A percentile compares a stretch with the other conserved stretches of the same genome.
Evolutionary conservation across 37 sponge, comb jelly and placozoan genomes (phyloP).

Genomic region (Halichondria panicea): DNA sequence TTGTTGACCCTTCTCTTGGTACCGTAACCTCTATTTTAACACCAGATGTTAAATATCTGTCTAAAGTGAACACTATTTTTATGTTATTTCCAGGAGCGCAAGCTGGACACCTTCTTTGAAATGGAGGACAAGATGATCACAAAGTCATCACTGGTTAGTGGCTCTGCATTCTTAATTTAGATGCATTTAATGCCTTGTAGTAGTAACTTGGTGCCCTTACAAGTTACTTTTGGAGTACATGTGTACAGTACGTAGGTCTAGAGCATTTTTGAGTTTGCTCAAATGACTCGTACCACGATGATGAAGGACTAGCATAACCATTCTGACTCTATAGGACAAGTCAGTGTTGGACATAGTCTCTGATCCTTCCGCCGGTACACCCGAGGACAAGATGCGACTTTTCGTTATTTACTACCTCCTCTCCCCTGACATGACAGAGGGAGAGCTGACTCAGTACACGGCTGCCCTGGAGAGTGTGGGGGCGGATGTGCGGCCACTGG

Average conservation of each 20-base stretch:
- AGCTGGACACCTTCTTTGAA: conserved; percentile 93
- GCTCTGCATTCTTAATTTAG: not conserved
- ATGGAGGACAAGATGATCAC: conserved; percentile 96
- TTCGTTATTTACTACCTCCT: conserved; percentile 92
- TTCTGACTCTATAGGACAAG: conserved; percentile 58
- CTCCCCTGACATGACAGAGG: conserved; percentile 69
- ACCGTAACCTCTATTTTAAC: not conserved
- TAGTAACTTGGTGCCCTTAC: too few relatives aligned
- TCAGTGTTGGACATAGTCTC: conserved; percentile 71
- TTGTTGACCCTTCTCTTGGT: not conserved
- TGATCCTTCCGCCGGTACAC: conserved; percentile 74
- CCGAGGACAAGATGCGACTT: conserved; percentile 92
- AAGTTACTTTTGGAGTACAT: too few relatives aligned
- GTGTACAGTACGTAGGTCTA: too few relatives aligned
- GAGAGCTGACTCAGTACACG: conserved; percentile 51
- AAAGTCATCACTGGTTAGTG: conserved; percentile 77
- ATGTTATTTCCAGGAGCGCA: conserved; percentile 61
- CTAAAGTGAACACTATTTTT: not conserved
- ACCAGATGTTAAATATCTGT: not conserved
- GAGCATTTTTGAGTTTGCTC: too few relatives aligned
- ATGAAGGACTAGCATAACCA: not conserved
- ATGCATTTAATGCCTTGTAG: too few relatives aligned
- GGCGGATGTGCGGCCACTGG: conserved; percentile 54
- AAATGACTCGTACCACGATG: not conserved
- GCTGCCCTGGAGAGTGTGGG: conserved; percentile 66